Conservation (phyloP, 2,113 vertebrate genomes). For the Mastomys coucha region DNA sequence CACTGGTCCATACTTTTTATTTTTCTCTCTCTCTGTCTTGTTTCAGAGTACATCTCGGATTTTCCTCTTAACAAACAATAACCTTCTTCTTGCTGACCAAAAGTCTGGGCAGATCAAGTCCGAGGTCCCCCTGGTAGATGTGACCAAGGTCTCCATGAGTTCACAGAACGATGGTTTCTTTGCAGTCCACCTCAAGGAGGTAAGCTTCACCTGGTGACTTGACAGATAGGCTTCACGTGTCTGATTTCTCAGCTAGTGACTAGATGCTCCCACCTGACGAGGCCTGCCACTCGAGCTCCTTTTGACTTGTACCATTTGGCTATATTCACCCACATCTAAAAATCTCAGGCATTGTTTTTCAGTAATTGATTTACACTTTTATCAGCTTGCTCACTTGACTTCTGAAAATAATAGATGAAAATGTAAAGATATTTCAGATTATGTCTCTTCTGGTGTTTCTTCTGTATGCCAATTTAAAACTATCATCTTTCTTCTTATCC, state of each 20-base stretch:
- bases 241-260: background rate
- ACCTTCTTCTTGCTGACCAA: slow-evolving; percentile 95
- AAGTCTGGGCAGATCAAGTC: slow-evolving; percentile 97
- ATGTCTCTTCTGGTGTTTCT: background rate
- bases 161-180: slow-evolving; percentile 97
- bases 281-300: background rate
- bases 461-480: background rate
- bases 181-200: slow-evolving; percentile 97
- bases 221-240: background rate
- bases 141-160: slow-evolving; percentile 96
- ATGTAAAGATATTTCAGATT: background rate
- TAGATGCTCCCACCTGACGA: background rate
- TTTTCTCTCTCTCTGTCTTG: background rate
- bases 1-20: background rate
- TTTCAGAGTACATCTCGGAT: slow-evolving; percentile 91
- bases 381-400: background rate
- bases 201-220: slow-evolving; percentile 53
- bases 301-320: background rate
- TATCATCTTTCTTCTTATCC: background rate
- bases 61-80: slow-evolving; percentile 97
- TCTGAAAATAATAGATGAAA: background rate
- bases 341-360: background rate
- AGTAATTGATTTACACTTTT: background rate
- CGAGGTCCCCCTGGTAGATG: slow-evolving; percentile 94
- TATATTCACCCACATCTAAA: background rate